Conservation (phyloP, 2,797 vertebrate genomes). For the Ceryle rudis region DNA sequence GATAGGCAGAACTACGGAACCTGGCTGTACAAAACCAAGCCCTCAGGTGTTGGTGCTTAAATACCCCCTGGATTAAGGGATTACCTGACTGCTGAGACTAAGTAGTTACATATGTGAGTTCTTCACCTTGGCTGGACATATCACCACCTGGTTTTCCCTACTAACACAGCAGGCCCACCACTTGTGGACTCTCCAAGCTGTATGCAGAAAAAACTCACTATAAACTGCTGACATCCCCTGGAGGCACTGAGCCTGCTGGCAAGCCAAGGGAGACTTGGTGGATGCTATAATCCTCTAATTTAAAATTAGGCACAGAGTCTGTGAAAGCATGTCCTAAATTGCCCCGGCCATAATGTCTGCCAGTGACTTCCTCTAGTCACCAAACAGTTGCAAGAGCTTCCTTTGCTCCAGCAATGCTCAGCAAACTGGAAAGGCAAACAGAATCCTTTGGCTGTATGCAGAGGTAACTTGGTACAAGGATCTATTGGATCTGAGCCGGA, state of each 20-base stretch:
- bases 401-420: background rate
- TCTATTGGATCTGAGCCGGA: background rate
- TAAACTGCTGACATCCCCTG: background rate
- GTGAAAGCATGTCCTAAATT: background rate
- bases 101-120: background rate
- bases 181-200: background rate
- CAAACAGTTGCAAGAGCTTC: background rate
- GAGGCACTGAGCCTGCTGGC: background rate
- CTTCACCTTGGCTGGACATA: background rate
- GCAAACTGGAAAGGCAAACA: background rate
- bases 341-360: background rate
- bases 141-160: background rate
- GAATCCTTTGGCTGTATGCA: background rate
- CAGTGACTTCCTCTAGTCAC: background rate
- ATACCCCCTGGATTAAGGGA: background rate
- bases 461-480: background rate
- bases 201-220: background rate
- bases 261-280: background rate
- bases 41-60: background rate
- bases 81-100: background rate
- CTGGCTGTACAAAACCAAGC: background rate
- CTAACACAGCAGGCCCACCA: background rate
- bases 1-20: background rate
- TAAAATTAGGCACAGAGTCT: background rate
- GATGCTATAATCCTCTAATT: background rate